phyloP scores from a whole-genome alignment of 64 coral and sea anemone genomes.

The Acropora yongei region DNA sequence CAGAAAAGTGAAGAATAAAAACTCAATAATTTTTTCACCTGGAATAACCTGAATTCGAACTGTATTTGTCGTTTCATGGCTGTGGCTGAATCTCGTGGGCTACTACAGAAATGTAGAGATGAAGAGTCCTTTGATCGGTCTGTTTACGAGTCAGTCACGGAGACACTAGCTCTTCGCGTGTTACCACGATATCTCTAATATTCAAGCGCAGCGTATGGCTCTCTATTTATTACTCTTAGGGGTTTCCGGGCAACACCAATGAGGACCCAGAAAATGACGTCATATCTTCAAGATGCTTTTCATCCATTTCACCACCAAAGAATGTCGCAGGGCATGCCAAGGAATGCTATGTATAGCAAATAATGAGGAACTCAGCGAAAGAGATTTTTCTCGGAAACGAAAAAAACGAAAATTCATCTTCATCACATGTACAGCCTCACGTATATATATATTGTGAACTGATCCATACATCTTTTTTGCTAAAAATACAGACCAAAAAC shows the following conservation, averaged over 20 bases:
- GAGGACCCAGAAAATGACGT: not conserved
- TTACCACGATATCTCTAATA: slow-evolving; percentile 31
- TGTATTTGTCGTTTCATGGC: not conserved
- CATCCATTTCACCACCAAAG: not conserved
- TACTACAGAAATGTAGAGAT: not conserved
- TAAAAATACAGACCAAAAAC: not conserved
- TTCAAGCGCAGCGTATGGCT: not conserved
- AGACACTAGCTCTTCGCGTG: slow-evolving; percentile 6
- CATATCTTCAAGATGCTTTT: slow-evolving; percentile 4
- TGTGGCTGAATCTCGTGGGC: not conserved
- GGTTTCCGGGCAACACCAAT: slow-evolving; percentile 34
- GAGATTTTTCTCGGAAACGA: too few relatives aligned
- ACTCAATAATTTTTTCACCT: not conserved
- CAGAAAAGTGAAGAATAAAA: not conserved
- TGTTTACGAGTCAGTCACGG: not conserved
- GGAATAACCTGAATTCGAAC: not conserved
- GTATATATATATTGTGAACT: too few relatives aligned
- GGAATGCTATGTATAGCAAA: too few relatives aligned
- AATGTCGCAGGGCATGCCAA: slow-evolving; percentile 7
- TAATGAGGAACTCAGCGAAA: too few relatives aligned
- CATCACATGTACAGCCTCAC: not conserved
- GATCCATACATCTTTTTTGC: too few relatives aligned
- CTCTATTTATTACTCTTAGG: slow-evolving; percentile 14
- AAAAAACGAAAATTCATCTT: not conserved
- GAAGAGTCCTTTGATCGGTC: not conserved